phyloP scores from a whole-genome alignment of 1,140 invertebrate species.

The Hirudo medicinalis region DNA sequence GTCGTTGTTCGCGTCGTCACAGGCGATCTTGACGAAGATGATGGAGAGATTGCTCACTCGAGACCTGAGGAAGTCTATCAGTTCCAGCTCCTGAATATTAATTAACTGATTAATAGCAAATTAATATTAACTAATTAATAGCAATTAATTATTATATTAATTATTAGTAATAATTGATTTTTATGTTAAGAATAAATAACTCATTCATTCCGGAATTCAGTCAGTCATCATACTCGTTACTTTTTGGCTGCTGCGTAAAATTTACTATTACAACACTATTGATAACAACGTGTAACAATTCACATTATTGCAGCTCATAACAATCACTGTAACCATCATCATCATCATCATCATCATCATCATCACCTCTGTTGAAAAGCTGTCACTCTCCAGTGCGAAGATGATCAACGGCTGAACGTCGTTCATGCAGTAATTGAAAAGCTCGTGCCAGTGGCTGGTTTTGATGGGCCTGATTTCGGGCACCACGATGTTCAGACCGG shows the following conservation, averaged over 20 bases:
- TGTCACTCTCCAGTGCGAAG: background rate
- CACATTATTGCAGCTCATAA: background rate
- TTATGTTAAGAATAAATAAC: background rate
- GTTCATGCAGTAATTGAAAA: background rate
- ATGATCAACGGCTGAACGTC: background rate
- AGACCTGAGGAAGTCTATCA: no score
- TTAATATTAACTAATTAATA: no score
- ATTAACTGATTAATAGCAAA: background rate
- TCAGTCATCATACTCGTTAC: background rate
- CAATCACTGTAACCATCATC: background rate
- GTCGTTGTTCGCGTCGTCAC: no score
- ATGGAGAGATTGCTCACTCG: no score
- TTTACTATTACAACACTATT: background rate
- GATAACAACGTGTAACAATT: no score
- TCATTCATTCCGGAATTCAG: background rate
- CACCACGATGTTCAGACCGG: background rate
- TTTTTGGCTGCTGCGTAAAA: background rate
- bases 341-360: background rate
- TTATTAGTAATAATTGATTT: background rate
- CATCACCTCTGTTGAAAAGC: background rate
- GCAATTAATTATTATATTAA: background rate
- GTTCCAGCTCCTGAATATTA: background rate
- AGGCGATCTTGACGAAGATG: no score
- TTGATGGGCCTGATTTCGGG: background rate
- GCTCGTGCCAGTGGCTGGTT: background rate